Base-by-base conservation (phyloP, 2,797 vertebrate genomes). In the Lates japonicus region DNA sequence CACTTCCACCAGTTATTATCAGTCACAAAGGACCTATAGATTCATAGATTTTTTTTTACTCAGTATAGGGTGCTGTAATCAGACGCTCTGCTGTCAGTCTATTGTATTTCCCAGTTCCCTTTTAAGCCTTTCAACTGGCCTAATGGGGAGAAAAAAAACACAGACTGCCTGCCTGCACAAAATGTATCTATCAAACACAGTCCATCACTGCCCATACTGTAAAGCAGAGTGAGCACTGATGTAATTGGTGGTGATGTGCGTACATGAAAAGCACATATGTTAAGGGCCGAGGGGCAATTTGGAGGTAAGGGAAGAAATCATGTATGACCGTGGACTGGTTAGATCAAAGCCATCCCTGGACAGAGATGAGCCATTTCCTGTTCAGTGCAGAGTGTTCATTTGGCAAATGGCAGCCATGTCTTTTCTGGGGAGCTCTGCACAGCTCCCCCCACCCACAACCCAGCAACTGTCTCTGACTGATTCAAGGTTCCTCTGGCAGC, bases 281-380 rank as follows among this genome's bases (percentile, higher is more conserved):
- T 79, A 37, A 88, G 79, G 79, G 70, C 77, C 48, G 35, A 60
- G 70, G 84, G 86, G 81, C 77, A 88, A 84, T 72, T 29, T 89
- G 84, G 71, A 86, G 70, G 76, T 78, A 77, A 69, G 54, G 80
- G 78, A 80, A 84, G 82, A 87, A 92, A 80, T 89, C 85, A 76
- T 68, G 77, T 81, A 31, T 87, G 87, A 90, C 83, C 48, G 54
- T 80, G 78, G 67, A 77, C 75, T 72, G 72, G 70, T 58, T 76
- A 90, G 87, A 94, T 95, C 89, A 94, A 94, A 94, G 87, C 80
- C 69, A 66, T 70, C 70, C 83, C 69, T 51, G 72, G 55, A 83
- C 79, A 92, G 83, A 91, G 92, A 94, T 84, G 87, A 92, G 85
- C 82, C 82, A 74, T 91, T 92, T 93, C 90, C 90, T 88, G 88